Evolutionary conservation across 2,113 vertebrate genomes (phyloP), one percentile per base, ranked within the genome.

Genomic region (Istiophorus platypterus): DNA sequence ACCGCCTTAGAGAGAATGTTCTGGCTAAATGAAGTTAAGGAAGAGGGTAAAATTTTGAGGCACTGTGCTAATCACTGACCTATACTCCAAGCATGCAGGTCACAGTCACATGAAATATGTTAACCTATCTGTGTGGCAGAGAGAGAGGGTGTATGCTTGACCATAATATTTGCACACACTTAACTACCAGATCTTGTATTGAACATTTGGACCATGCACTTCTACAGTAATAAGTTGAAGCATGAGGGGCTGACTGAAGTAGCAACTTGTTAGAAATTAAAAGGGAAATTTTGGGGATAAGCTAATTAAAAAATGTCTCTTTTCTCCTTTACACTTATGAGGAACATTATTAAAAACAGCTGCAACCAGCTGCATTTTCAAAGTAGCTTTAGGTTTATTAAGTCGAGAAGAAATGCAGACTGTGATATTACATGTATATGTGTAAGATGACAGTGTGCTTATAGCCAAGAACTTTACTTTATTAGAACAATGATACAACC

Each of bases 71-170:
- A 86, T 86, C 72, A 61, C 63, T 57, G 72, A 70, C 52, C 73
- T 67, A 41, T 7, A 13, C 26, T 71, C 29, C 6, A 45, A 24
- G 54, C 69, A 34, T 81, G 79, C 65, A 66, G 61, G 72, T 88
- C 81, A 78, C 73, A 80, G 80, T 91, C 86, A 91, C 37, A 76
- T 89, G 82, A 76, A 82, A 56, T 64, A 22, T 12, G 62, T 90
- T 81, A 67, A 45, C 63, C 1, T 41, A 11, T 41, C 13, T 59
- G 13, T 34, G 63, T 72, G 74, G 58, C 24, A 42, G 34, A 41
- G 13, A 67, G 13, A 41, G 6, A 8, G 14, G 12, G 29, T 29
- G 24, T 27, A 5, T 70, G 67, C 83, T 70, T 76, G 51, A 17
- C 41, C 12, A 26, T 29, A 81, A 61, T 71, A 72, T 77, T 68